Evolutionary conservation across 1,140 invertebrate genomes (phyloP).

Genomic region (Ceratina japonica): DNA sequence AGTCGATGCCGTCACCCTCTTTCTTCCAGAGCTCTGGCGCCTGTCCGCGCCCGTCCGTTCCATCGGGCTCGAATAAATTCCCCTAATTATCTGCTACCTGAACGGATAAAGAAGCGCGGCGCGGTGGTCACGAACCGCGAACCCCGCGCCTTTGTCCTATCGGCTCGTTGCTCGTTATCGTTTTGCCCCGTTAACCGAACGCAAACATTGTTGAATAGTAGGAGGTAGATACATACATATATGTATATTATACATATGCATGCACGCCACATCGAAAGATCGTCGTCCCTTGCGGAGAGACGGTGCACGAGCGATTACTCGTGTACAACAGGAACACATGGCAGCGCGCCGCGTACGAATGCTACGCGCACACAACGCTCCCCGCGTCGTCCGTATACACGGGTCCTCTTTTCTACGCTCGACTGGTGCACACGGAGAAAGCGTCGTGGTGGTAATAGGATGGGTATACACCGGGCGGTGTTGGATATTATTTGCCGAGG

Average conservation of each 20-base stretch:
- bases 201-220: not conserved
- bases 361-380: not conserved
- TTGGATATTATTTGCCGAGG: slow-evolving; percentile 78
- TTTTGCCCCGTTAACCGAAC: not conserved
- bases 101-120: not conserved
- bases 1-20: slow-evolving; percentile 44
- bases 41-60: not conserved
- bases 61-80: slow-evolving; percentile 59
- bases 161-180: too few species aligned
- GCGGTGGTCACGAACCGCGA: not conserved
- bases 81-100: slow-evolving; percentile 59
- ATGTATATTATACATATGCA: too few species aligned
- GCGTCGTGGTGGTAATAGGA: slow-evolving; percentile 46
- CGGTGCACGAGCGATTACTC: slow-evolving; percentile 39
- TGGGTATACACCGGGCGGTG: slow-evolving; percentile 61
- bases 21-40: slow-evolving; percentile 15
- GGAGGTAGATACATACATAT: too few species aligned
- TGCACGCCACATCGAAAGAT: slow-evolving; percentile 52
- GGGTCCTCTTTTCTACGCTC: slow-evolving; percentile 45
- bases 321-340: slow-evolving; percentile 24
- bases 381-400: not conserved
- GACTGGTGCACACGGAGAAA: slow-evolving; percentile 41
- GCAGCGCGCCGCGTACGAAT: not conserved
- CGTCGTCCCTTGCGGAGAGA: slow-evolving; percentile 56
- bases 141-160: too few species aligned